These are phyloP conservation scores for Rotaria socialis DNA, from an alignment of 2,888 invertebrate genomes.

Conservation along the genomic window DNA sequence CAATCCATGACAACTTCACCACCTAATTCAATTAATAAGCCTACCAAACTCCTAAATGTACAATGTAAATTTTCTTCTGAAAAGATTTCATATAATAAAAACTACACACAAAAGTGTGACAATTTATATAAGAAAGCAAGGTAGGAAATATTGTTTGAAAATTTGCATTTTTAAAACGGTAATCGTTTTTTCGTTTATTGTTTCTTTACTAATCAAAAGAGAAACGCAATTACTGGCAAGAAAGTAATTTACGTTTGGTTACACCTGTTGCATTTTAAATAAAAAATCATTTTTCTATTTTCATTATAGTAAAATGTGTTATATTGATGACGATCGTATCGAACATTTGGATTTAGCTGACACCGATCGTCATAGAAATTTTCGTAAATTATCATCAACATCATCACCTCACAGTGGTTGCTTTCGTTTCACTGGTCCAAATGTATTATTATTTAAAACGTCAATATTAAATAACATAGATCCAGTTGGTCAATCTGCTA, in stretches of 20 bases:
- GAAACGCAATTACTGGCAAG: neutral
- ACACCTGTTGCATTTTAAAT: no score
- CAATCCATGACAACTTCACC: neutral
- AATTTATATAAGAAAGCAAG: neutral
- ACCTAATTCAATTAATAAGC: neutral
- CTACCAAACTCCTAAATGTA: neutral
- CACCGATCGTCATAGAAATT: neutral
- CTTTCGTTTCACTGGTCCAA: neutral
- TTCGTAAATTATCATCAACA: neutral
- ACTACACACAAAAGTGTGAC: neutral
- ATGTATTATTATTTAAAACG: neutral
- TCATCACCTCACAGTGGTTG: neutral
- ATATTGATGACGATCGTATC: conserved; percentile 14
- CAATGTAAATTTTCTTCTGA: neutral
- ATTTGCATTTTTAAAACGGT: neutral
- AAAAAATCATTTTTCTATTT: neutral
- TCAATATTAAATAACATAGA: neutral
- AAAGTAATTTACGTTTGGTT: neutral
- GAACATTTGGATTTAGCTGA: conserved; percentile 22
- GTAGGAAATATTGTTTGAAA: neutral
- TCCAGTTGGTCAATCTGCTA: neutral
- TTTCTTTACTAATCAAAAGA: neutral
- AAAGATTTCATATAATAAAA: neutral
- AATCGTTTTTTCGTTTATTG: neutral
- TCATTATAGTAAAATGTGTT: conserved; percentile 6